These are phyloP conservation scores for Colinus virginianus DNA, from an alignment of 2,113 vertebrate genomes.

Conservation along the genomic window DNA sequence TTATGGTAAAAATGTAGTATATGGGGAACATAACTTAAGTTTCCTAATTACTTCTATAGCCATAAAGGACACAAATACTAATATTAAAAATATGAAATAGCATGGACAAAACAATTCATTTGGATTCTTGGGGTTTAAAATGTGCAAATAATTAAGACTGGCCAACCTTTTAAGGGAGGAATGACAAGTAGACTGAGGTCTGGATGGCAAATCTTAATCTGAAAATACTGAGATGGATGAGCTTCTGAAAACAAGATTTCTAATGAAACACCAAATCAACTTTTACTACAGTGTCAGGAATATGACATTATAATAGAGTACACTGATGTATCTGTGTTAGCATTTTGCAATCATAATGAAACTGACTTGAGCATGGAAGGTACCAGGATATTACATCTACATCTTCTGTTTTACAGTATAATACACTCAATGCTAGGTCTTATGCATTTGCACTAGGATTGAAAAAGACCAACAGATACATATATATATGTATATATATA, in stretches of 20 bases:
- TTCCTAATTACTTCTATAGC: neutral
- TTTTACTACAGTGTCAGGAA: slow-evolving; percentile 52
- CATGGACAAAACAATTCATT: neutral
- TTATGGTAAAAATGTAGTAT: neutral
- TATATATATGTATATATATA: neutral
- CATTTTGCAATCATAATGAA: slow-evolving; percentile 56
- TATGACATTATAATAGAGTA: slow-evolving; percentile 52
- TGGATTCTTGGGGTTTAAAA: neutral
- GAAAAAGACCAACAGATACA: neutral
- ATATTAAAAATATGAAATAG: neutral
- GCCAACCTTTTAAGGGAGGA: neutral
- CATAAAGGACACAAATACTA: neutral
- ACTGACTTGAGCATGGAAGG: neutral
- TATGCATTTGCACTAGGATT: neutral
- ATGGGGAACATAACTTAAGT: neutral
- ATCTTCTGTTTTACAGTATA: slow-evolving; percentile 2
- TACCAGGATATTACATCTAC: neutral
- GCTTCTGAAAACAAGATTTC: slow-evolving; percentile 62
- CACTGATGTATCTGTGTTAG: slow-evolving; percentile 34
- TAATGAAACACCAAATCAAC: slow-evolving; percentile 58
- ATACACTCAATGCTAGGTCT: neutral
- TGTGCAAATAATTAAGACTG: neutral
- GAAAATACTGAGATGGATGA: slow-evolving; percentile 35
- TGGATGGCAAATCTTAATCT: slow-evolving; percentile 24
- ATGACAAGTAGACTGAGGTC: neutral